Percentiles rank a stretch among this genome's conserved stretches.
These are phyloP conservation scores for Neria commutata DNA, from an alignment of 2,888 invertebrate species.

Conservation along the genomic window DNA sequence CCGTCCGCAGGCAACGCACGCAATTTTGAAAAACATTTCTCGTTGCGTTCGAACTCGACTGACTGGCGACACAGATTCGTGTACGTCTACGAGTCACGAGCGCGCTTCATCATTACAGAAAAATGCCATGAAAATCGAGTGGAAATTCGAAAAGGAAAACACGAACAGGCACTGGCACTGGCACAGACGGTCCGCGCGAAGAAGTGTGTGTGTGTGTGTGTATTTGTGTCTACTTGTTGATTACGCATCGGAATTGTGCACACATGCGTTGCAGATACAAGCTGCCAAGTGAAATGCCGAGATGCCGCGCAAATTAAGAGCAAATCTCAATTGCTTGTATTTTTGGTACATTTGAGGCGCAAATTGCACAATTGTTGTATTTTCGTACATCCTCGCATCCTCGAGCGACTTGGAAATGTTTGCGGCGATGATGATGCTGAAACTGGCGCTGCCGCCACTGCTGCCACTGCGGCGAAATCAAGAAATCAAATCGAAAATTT, in stretches of 20 bases:
- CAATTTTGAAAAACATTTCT: neutral
- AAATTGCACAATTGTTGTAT: slow-evolving; percentile 14
- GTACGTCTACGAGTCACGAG: neutral
- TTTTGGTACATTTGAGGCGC: slow-evolving; percentile 11
- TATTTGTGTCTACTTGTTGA: slow-evolving; percentile 1
- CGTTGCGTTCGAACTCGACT: neutral
- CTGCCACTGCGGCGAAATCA: no score
- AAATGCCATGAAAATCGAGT: neutral
- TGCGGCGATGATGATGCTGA: neutral
- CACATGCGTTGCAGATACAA: slow-evolving; percentile 26
- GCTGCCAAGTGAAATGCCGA: neutral
- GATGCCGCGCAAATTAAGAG: slow-evolving; percentile 5
- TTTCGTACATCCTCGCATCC: neutral
- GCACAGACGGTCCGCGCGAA: no score
- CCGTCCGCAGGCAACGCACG: neutral
- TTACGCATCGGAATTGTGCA: slow-evolving; percentile 23
- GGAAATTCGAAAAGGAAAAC: neutral
- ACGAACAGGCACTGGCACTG: no score
- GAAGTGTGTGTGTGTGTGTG: no score
- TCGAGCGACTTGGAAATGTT: neutral
- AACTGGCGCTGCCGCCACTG: no score
- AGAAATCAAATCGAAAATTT: neutral
- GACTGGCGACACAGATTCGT: neutral
- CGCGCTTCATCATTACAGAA: neutral
- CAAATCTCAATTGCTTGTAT: neutral